Evolutionary conservation across 1,140 invertebrate species (phyloP).

Genomic region (Procambarus virginalis): DNA sequence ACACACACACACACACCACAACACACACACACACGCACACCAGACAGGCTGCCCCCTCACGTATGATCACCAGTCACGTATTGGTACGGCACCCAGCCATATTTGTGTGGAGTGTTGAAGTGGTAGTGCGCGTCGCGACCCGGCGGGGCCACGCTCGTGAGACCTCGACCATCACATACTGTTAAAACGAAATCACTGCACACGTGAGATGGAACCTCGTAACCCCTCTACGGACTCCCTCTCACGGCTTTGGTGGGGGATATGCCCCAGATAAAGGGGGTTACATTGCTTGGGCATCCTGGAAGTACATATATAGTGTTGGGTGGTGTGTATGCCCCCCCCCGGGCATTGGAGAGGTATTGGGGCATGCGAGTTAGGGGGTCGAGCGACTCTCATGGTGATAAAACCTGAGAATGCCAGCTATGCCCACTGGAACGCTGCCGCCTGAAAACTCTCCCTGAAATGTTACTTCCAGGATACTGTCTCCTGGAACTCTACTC

Average conservation of each 20-base stretch:
- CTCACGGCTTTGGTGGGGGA: background rate
- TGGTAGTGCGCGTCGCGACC: background rate
- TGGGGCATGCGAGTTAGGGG: conserved; percentile 1
- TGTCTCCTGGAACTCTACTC: background rate
- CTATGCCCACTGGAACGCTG: conserved; percentile 36
- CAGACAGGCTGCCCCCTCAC: background rate
- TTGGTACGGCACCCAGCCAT: background rate
- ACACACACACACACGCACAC: no score
- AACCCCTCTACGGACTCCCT: background rate
- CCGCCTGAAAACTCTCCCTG: conserved; percentile 32
- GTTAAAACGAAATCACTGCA: conserved; percentile 48
- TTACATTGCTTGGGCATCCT: background rate
- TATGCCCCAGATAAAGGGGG: background rate
- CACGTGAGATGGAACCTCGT: conserved; percentile 3
- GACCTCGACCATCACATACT: conserved; percentile 23
- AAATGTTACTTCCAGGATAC: conserved; percentile 47
- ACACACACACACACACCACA: no score
- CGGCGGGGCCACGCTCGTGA: conserved; percentile 12
- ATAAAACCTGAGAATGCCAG: conserved; percentile 26
- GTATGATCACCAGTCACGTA: background rate
- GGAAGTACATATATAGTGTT: background rate
- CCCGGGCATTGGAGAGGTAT: background rate
- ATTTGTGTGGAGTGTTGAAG: conserved; percentile 23
- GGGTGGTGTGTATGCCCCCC: background rate
- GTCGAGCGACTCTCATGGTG: conserved; percentile 8